Evolutionary conservation across 2,888 invertebrate species (phyloP).

Genomic region (Atrina japonica): DNA sequence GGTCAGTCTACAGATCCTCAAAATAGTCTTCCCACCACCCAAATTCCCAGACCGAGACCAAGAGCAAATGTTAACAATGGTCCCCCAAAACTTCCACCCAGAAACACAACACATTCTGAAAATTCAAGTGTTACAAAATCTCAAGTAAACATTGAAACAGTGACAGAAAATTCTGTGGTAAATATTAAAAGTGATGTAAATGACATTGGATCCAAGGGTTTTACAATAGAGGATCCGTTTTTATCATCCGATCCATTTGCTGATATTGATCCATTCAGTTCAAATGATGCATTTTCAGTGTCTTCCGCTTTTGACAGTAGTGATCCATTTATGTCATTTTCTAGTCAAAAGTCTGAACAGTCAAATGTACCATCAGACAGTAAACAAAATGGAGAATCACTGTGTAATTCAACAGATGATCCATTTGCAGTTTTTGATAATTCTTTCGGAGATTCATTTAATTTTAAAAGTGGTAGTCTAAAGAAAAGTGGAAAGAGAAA

Average conservation of each 20-base stretch:
- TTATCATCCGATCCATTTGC: constrained; percentile 59
- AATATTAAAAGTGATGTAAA: constrained; percentile 15
- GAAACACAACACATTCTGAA: constrained; percentile 5
- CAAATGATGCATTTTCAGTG: constrained; percentile 34
- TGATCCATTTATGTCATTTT: constrained; percentile 57
- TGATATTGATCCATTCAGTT: constrained; percentile 38
- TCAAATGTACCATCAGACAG: background rate
- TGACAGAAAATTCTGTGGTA: constrained; percentile 10
- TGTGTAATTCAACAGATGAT: constrained; percentile 39
- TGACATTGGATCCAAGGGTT: constrained; percentile 18
- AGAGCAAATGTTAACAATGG: constrained; percentile 28
- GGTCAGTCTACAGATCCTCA: constrained; percentile 20
- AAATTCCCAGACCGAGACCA: constrained; percentile 55
- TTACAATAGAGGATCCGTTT: constrained; percentile 57
- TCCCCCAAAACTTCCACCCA: constrained; percentile 13
- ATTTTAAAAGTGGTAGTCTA: constrained; percentile 53
- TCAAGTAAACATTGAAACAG: constrained; percentile 12
- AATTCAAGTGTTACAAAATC: constrained; percentile 6
- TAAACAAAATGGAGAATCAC: constrained; percentile 25
- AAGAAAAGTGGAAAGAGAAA: constrained; percentile 36
- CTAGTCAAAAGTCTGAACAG: constrained; percentile 44
- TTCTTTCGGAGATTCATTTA: constrained; percentile 51
- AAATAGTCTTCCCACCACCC: constrained; percentile 21
- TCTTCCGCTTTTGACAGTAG: constrained; percentile 30
- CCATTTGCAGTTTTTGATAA: constrained; percentile 64